These are phyloP conservation scores for Ispidina lecontei DNA, from an alignment of 2,797 vertebrate genomes.

Conservation along the genomic window DNA sequence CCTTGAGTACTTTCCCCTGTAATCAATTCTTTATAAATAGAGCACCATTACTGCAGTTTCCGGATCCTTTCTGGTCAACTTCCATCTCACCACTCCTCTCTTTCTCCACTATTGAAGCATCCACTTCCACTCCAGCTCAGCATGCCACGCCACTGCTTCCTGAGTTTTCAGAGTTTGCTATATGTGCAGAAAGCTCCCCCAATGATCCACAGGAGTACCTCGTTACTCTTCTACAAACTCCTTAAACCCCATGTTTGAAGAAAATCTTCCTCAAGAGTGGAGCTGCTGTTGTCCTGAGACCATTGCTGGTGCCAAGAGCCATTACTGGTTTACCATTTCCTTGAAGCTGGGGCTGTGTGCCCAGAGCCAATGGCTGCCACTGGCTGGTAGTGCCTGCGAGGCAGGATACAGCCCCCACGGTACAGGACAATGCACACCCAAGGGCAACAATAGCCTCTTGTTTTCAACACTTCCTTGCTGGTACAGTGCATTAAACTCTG, in stretches of 20 bases:
- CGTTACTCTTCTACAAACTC: neutral
- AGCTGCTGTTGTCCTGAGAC: neutral
- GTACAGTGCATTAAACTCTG: neutral
- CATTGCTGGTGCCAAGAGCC: neutral
- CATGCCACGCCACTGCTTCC: neutral
- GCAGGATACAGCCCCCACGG: constrained; percentile 25
- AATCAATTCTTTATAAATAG: neutral
- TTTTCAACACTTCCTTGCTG: constrained; percentile 28
- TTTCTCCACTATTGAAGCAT: neutral
- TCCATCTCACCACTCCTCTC: neutral
- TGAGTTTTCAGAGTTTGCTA: neutral
- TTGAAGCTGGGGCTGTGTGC: neutral
- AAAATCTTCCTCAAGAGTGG: fast-evolving
- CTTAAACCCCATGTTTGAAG: neutral
- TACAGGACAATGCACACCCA: neutral
- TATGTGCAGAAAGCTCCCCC: neutral
- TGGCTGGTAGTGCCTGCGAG: fast-evolving
- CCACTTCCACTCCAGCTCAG: neutral
- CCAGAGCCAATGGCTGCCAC: neutral
- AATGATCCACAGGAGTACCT: neutral
- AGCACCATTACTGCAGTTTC: neutral
- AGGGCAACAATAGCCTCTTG: constrained; percentile 27
- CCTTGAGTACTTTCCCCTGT: fast-evolving
- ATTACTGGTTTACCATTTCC: neutral
- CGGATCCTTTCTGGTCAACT: neutral